Base-by-base conservation (phyloP, 1,140 invertebrate species). In the Heliconius himera region DNA sequence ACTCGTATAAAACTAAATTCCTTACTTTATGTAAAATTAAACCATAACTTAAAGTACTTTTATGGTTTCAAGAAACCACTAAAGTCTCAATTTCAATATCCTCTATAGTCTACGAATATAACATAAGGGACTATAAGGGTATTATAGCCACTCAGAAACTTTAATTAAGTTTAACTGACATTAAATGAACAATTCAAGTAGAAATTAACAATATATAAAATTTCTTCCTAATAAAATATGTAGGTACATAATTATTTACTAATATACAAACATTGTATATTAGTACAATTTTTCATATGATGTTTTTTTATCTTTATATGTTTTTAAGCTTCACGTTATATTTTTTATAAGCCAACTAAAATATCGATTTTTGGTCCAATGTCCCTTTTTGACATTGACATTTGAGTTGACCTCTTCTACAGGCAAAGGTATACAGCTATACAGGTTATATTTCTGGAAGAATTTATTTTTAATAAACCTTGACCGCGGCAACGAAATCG, bases 371-470 rank as follows among this genome's bases (percentile, higher is more conserved):
- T 29, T 66, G 26, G 13, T n/a, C 60, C 1, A 66, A 29, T 29
- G 60, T 16, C 60, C 60, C 60, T 29, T 66, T 66, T 66, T 66
- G 60, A 66, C 60, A 66, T 66, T 66, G 60, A 66, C 60, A 66
- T 66, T 66, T 66, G 11, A 66, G 11, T 66, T 66, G 60, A 66
- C 13, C 60, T 29, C 60, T 29, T 66, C 26, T 29, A 26, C 60
- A 16, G 60, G 9, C 60, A 66, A 66, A 66, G 26, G 60, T 66
- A 66, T 66, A 26, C 26, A 1, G 26, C 22, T 66, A 66, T 29
- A 66, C 60, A 29, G 26, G 0, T 13, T 66, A 29, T 66, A 66
- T 66, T 29, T 66, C 26, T 66, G 60, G 60, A 66, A 13, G 13
- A 66, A 22, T 66, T 66, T 66, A 66, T 66, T 66, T 29, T 66